These are phyloP conservation scores for Synodontis membranacea DNA, from an alignment of 2,113 vertebrate species.

Conservation along the genomic window DNA sequence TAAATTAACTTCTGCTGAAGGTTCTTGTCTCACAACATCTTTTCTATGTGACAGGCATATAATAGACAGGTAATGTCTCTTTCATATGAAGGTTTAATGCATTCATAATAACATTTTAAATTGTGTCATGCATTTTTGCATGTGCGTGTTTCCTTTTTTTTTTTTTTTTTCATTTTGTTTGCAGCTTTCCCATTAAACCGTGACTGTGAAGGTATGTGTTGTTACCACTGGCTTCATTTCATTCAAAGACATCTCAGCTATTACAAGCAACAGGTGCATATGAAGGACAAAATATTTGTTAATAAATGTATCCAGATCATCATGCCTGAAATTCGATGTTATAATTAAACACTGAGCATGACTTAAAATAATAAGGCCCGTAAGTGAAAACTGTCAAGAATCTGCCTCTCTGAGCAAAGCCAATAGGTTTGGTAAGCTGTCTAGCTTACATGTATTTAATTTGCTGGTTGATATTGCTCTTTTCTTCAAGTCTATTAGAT, in stretches of 20 bases:
- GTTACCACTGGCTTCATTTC: conserved; percentile 17
- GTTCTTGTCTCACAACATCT: conserved; percentile 31
- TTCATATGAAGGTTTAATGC: conserved; percentile 35
- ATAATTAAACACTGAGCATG: conserved; percentile 67
- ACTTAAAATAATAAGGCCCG: conserved; percentile 62
- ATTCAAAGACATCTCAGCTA: conserved; percentile 10
- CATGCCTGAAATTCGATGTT: conserved; percentile 65
- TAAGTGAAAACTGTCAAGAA: conserved; percentile 53
- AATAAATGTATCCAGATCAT: background rate
- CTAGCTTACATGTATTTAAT: conserved; percentile 4
- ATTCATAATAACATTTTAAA: conserved; percentile 12
- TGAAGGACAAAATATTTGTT: background rate
- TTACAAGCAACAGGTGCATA: background rate
- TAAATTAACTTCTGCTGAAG: conserved; percentile 56
- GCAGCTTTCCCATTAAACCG: background rate
- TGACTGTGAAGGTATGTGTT: background rate
- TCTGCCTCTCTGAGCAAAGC: background rate
- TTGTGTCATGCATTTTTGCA: conserved; percentile 13
- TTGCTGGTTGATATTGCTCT: background rate
- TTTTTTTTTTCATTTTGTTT: conserved; percentile 1
- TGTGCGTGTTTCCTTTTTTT: too few relatives aligned
- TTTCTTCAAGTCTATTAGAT: background rate
- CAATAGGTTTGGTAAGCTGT: background rate
- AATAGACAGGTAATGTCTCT: conserved; percentile 28
- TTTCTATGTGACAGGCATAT: conserved; percentile 1